A percentile compares a stretch with the other conserved stretches of the same genome.
Conservation (phyloP, 2,113 vertebrate species). For the Aramus guarauna region DNA sequence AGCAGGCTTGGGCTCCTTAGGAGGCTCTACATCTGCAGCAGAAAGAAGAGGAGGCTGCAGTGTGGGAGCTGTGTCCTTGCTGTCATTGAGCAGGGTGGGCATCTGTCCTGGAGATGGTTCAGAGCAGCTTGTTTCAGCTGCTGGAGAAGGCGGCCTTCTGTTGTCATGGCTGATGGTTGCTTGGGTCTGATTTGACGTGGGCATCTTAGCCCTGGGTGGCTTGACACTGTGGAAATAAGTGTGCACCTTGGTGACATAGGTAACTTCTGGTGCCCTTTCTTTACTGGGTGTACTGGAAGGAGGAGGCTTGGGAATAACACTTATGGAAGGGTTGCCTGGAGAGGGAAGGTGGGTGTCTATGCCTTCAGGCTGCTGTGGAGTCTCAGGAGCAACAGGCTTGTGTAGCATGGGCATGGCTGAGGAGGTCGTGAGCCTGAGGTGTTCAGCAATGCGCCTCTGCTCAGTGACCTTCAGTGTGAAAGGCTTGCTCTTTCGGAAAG, state of each 20-base stretch:
- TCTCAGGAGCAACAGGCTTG: background rate
- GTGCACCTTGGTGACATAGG: background rate
- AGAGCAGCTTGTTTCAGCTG: background rate
- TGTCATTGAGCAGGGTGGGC: background rate
- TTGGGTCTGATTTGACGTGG: background rate
- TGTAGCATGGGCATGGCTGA: background rate
- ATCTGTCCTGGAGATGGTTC: background rate
- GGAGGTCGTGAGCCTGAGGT: slow-evolving; percentile 1
- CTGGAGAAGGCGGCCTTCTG: background rate
- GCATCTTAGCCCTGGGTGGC: background rate
- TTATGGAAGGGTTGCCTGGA: rapidly evolving
- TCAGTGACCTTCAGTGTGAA: slow-evolving; percentile 59
- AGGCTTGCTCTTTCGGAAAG: slow-evolving; percentile 62
- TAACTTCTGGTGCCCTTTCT: background rate
- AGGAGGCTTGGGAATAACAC: background rate
- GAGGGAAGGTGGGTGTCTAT: background rate
- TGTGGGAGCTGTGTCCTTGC: background rate
- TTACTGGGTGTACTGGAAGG: background rate
- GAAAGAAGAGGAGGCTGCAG: background rate
- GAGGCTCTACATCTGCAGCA: background rate
- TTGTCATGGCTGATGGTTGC: background rate
- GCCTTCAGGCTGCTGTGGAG: background rate
- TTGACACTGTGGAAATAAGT: slow-evolving; percentile 8
- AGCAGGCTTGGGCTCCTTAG: background rate
- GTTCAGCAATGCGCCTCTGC: slow-evolving; percentile 48